Conservation (phyloP, 2,888 invertebrate species). For the Carcina quercana region DNA sequence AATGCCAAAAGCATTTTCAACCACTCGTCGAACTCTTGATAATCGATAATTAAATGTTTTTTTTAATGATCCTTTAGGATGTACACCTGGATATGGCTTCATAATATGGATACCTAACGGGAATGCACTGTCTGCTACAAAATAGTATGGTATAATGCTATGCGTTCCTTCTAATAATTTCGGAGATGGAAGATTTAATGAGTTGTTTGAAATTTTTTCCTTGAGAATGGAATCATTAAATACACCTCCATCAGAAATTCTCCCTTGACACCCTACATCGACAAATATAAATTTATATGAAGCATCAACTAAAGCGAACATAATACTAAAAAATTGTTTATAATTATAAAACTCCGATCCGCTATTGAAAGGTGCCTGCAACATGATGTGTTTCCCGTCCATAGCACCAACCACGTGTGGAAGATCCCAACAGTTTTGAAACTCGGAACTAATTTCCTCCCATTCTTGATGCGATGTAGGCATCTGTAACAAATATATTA, state of each 20-base stretch:
- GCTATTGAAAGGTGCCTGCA: conserved; percentile 6
- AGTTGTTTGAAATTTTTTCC: conserved; percentile 9
- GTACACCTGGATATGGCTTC: conserved; percentile 15
- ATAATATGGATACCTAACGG: conserved; percentile 14
- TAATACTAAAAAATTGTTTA: not conserved
- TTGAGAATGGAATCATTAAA: conserved; percentile 1
- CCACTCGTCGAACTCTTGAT: conserved; percentile 15
- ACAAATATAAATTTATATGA: conserved; percentile 6
- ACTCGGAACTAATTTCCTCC: not conserved
- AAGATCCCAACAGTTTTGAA: conserved; percentile 5
- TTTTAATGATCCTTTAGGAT: conserved; percentile 10
- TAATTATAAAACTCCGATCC: not conserved
- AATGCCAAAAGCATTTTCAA: conserved; percentile 19
- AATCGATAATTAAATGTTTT: conserved; percentile 19
- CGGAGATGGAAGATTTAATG: conserved; percentile 11
- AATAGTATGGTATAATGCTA: conserved; percentile 12
- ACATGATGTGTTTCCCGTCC: conserved; percentile 8
- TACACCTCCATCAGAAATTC: conserved; percentile 8
- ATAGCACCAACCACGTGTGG: conserved; percentile 6
- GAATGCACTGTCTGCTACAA: conserved; percentile 17
- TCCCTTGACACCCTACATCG: conserved; percentile 8
- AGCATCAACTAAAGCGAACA: conserved; percentile 6
- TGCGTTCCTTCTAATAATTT: conserved; percentile 10
- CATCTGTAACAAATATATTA: not conserved
- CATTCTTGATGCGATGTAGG: conserved; percentile 1